These are phyloP conservation scores for Erethizon dorsatum DNA, from an alignment of 2,797 vertebrate species.

Conservation along the genomic window DNA sequence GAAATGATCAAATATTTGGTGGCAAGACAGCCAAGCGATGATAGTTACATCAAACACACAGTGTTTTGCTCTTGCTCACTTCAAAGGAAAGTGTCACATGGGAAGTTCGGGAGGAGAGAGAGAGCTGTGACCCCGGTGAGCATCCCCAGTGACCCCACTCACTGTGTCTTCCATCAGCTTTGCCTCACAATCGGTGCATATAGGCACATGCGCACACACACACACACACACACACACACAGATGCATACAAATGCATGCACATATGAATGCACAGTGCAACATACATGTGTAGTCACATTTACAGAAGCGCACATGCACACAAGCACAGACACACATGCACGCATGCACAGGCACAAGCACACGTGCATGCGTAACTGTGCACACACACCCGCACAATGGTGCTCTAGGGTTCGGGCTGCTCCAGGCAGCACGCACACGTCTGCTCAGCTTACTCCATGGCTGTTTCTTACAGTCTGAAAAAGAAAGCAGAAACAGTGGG, in stretches of 20 bases:
- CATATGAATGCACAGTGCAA: rapidly evolving
- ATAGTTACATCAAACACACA: neutral
- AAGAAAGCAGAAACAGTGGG: neutral
- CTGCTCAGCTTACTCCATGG: rapidly evolving
- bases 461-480: neutral
- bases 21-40: slow-evolving; percentile 66
- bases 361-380: neutral
- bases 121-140: too few species aligned
- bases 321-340: neutral
- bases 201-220: neutral
- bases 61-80: neutral
- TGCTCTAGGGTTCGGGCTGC: too few species aligned
- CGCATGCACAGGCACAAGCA: neutral
- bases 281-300: neutral
- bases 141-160: neutral
- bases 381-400: neutral
- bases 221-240: too few species aligned
- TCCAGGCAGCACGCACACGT: too few species aligned
- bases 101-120: rapidly evolving
- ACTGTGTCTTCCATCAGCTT: rapidly evolving
- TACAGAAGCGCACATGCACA: neutral
- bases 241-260: neutral
- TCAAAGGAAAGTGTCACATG: rapidly evolving
- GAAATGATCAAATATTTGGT: slow-evolving; percentile 78
- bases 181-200: rapidly evolving